phyloP scores from a whole-genome alignment of 2,797 vertebrate genomes.

The Sternarchorhynchus goeldii region DNA sequence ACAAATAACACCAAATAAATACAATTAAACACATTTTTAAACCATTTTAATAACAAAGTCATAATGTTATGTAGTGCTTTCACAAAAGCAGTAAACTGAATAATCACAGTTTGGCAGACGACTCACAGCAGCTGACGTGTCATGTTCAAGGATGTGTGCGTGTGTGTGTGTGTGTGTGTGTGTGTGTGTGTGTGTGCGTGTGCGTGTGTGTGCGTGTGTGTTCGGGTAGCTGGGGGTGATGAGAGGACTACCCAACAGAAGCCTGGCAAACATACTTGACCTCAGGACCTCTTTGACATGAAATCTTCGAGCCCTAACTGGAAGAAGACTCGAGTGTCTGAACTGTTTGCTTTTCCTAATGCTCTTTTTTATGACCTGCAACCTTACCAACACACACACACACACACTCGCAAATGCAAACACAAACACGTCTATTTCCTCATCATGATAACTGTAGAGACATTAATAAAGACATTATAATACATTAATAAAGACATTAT shows the following conservation, averaged over 20 bases:
- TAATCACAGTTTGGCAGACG: not conserved
- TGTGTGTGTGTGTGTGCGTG: constrained; percentile 11
- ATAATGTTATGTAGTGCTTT: not conserved
- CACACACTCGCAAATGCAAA: constrained; percentile 7
- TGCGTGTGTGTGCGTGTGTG: constrained; percentile 16
- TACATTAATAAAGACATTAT: too few species aligned
- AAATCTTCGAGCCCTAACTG: not conserved
- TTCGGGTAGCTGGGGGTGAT: not conserved
- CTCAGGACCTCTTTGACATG: not conserved
- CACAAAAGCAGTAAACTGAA: not conserved
- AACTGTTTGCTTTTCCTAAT: constrained; percentile 4
- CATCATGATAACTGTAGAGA: not conserved
- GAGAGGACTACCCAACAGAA: not conserved
- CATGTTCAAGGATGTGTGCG: not conserved
- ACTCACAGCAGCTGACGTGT: constrained; percentile 13
- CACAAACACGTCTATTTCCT: not conserved
- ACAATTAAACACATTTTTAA: not conserved
- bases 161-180: not conserved
- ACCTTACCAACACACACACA: not conserved
- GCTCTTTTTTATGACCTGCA: not conserved
- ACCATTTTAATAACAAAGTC: not conserved
- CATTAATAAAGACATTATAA: not conserved
- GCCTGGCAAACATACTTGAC: constrained; percentile 33
- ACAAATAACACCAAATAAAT: too few species aligned
- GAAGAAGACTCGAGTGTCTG: not conserved